These are phyloP conservation scores for Cactoblastis cactorum DNA, from an alignment of 2,888 invertebrate genomes.

Conservation along the genomic window DNA sequence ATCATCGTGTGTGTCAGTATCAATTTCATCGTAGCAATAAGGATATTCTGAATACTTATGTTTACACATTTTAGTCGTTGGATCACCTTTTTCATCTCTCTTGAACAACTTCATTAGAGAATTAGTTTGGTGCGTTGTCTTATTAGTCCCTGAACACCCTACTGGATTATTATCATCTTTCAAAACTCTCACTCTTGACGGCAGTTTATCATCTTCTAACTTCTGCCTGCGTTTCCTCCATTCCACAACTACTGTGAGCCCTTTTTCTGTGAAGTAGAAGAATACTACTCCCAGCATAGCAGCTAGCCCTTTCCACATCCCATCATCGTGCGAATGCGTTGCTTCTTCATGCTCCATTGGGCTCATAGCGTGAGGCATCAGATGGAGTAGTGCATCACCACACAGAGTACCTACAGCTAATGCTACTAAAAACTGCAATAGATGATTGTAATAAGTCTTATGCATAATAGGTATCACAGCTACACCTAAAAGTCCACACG, in stretches of 20 bases:
- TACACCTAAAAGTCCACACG: constrained; percentile 92
- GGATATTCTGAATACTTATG: constrained; percentile 94
- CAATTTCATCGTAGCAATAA: constrained; percentile 92
- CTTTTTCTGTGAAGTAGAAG: constrained; percentile 94
- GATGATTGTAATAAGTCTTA: constrained; percentile 90
- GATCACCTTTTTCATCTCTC: constrained; percentile 61
- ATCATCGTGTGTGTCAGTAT: constrained; percentile 84
- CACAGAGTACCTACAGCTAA: constrained; percentile 94
- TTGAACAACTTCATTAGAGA: constrained; percentile 66
- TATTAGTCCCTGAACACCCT: constrained; percentile 56
- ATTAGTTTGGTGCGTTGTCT: constrained; percentile 63
- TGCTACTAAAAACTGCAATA: constrained; percentile 94
- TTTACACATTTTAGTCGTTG: constrained; percentile 86
- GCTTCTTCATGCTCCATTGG: constrained; percentile 41
- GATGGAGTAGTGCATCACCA: constrained; percentile 94
- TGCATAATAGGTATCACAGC: constrained; percentile 96
- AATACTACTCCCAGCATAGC: constrained; percentile 90
- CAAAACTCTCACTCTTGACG: constrained; percentile 85
- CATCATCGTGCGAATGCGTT: constrained; percentile 79
- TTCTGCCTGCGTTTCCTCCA: constrained; percentile 88
- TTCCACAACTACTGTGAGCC: constrained; percentile 87
- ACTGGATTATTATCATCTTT: constrained; percentile 80
- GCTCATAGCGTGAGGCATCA: constrained; percentile 90
- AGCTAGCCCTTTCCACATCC: constrained; percentile 92
- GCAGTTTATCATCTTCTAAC: constrained; percentile 81